Conservation (phyloP, 2,797 vertebrate species). For the Peromyscus aztecus region DNA sequence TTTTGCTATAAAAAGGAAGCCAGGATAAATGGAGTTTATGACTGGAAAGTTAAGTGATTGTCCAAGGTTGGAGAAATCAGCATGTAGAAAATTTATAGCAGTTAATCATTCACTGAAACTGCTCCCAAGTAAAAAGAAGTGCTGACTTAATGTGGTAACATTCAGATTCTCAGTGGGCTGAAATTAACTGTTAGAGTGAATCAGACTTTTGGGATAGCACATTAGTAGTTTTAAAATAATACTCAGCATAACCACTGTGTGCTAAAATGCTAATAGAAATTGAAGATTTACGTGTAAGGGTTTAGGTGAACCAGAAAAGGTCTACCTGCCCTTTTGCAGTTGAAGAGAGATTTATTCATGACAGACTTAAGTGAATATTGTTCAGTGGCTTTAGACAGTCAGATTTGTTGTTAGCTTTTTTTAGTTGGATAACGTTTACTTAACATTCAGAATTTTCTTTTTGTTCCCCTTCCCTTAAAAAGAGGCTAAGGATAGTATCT, state of each 20-base stretch:
- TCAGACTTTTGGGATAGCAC: neutral
- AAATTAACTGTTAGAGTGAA: neutral
- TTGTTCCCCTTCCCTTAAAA: neutral
- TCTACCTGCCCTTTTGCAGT: neutral
- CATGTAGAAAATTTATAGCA: slow-evolving; percentile 7
- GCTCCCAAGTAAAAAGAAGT: slow-evolving; percentile 8
- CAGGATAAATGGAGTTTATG: slow-evolving; percentile 26
- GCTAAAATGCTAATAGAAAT: slow-evolving; percentile 27
- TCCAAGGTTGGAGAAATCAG: slow-evolving; percentile 7
- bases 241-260: neutral
- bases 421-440: slow-evolving; percentile 13
- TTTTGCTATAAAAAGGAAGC: slow-evolving; percentile 52
- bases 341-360: neutral
- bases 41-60: slow-evolving; percentile 36
- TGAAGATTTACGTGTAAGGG: neutral
- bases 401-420: neutral
- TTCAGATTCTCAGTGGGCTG: slow-evolving; percentile 22
- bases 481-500: neutral
- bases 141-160: slow-evolving; percentile 22
- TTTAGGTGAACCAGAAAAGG: neutral
- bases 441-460: slow-evolving; percentile 39
- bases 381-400: neutral
- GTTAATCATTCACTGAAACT: neutral
- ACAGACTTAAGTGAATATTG: neutral
- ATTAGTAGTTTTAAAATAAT: slow-evolving; percentile 48